These are phyloP conservation scores for Scolopax bukidnonensis DNA, from an alignment of 2,797 vertebrate species.

Conservation along the genomic window DNA sequence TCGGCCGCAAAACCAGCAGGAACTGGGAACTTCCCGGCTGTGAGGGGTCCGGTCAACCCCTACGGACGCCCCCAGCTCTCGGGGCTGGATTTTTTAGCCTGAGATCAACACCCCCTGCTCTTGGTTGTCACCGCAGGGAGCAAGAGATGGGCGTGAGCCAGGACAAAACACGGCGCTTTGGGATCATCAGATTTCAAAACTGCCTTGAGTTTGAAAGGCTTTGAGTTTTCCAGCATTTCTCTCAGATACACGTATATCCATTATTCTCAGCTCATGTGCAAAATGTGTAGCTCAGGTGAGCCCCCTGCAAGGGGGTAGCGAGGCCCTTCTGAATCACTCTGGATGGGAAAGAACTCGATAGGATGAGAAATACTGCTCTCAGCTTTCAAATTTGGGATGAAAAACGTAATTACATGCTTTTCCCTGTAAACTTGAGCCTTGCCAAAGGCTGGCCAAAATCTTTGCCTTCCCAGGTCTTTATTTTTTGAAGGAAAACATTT, in stretches of 20 bases:
- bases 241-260: background rate
- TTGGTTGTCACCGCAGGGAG: background rate
- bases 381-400: background rate
- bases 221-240: background rate
- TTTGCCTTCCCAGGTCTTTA: background rate
- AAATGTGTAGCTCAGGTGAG: background rate
- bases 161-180: background rate
- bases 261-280: background rate
- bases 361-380: background rate
- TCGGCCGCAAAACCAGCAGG: background rate
- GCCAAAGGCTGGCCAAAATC: background rate
- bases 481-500: background rate
- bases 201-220: background rate
- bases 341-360: background rate
- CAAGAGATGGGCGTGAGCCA: background rate
- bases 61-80: accelerated
- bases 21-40: accelerated
- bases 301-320: background rate
- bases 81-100: background rate
- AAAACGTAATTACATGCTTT: background rate
- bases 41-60: accelerated
- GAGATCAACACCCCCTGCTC: background rate
- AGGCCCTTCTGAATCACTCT: background rate
- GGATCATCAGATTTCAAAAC: background rate
- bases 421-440: background rate